phyloP scores from a whole-genome alignment of 2,888 invertebrate genomes.

The Desoria tigrina region DNA sequence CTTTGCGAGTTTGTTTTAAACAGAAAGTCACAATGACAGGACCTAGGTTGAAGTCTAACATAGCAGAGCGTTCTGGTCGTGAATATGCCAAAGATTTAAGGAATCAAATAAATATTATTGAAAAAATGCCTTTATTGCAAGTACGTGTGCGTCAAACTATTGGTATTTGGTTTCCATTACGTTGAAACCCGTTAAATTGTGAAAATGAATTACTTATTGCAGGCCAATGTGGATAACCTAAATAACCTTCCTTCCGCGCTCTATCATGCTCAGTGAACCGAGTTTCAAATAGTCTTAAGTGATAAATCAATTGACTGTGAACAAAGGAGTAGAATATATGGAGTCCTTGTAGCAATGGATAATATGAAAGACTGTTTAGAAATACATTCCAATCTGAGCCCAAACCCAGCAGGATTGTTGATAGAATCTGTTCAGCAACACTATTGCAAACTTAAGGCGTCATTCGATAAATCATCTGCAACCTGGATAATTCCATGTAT shows the following conservation, averaged over 20 bases:
- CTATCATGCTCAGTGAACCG: slow-evolving; percentile 39
- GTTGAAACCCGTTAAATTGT: no score
- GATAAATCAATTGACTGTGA: slow-evolving; percentile 31
- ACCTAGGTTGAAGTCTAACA: slow-evolving; percentile 62
- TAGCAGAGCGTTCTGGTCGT: slow-evolving; percentile 60
- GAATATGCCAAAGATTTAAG: slow-evolving; percentile 67
- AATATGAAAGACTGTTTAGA: slow-evolving; percentile 38
- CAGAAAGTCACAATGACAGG: slow-evolving; percentile 61
- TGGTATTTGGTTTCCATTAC: no score
- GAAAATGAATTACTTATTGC: slow-evolving; percentile 2
- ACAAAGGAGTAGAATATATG: slow-evolving; percentile 27
- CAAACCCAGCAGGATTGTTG: no score
- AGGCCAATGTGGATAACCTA: slow-evolving; percentile 42
- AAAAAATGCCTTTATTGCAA: slow-evolving; percentile 79
- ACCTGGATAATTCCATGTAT: slow-evolving; percentile 38
- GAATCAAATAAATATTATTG: slow-evolving; percentile 73
- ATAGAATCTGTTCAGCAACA: slow-evolving; percentile 9
- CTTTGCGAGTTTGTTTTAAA: slow-evolving; percentile 56
- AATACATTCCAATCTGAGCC: slow-evolving; percentile 14
- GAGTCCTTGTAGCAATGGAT: slow-evolving; percentile 38
- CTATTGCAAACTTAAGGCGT: slow-evolving; percentile 11
- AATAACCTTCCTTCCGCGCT: slow-evolving; percentile 37
- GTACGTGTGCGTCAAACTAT: no score
- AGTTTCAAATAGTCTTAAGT: slow-evolving; percentile 38
- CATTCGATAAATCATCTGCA: slow-evolving; percentile 8